A percentile compares a stretch with the other conserved stretches of the same genome.
These are phyloP conservation scores for Cremastinae sp. DNA, from an alignment of 2,888 invertebrate genomes.

Conservation along the genomic window DNA sequence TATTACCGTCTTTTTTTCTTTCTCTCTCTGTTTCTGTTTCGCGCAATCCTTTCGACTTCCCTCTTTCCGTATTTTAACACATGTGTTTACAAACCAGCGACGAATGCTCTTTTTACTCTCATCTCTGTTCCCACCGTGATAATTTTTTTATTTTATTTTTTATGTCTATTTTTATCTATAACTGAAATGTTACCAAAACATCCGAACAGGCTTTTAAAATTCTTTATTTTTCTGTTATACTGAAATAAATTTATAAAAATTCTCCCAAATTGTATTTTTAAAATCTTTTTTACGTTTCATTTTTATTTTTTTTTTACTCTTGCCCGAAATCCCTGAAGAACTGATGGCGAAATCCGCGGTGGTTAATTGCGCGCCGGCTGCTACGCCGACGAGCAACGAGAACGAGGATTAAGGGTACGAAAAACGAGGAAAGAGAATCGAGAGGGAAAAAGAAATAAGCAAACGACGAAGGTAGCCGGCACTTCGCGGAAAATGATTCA, in stretches of 20 bases:
- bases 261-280: no score
- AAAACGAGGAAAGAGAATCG: not conserved
- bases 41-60: constrained; percentile 41
- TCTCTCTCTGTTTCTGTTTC: constrained; percentile 32
- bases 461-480: constrained; percentile 39
- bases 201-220: no score
- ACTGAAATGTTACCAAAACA: no score
- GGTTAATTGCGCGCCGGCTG: constrained; percentile 65
- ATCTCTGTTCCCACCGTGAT: no score
- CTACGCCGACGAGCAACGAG: constrained; percentile 1
- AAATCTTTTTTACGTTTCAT: no score
- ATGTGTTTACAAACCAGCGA: constrained; percentile 28
- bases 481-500: constrained; percentile 53
- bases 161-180: no score
- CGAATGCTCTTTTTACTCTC: constrained; percentile 19
- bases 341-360: constrained; percentile 66
- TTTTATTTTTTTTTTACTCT: no score
- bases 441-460: constrained; percentile 12
- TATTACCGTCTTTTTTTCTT: constrained; percentile 63
- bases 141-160: no score
- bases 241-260: no score
- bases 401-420: constrained; percentile 21
- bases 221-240: no score
- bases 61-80: constrained; percentile 45
- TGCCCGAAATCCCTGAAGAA: constrained; percentile 57